A percentile compares a stretch with the other conserved stretches of the same genome.
These are phyloP conservation scores for Leucoraja ocellata DNA, from an alignment of 2,797 vertebrate genomes.

Conservation along the genomic window DNA sequence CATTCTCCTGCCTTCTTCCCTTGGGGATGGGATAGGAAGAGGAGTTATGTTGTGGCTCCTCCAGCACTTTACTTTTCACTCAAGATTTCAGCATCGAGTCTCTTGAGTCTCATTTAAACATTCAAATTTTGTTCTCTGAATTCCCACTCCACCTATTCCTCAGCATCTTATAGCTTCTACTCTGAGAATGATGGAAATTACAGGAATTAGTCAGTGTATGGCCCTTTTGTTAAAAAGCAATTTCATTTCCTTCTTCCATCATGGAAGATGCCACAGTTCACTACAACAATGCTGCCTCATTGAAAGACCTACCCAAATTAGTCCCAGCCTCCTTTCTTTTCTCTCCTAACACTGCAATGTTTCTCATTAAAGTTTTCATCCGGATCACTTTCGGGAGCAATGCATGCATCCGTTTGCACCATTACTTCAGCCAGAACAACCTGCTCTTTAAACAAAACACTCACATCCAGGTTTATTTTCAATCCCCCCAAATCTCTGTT, in stretches of 20 bases:
- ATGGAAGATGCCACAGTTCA: background rate
- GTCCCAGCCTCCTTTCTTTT: background rate
- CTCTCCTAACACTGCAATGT: background rate
- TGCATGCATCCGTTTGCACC: background rate
- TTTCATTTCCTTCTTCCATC: background rate
- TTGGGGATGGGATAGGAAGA: too few relatives aligned
- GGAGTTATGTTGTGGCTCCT: too few relatives aligned
- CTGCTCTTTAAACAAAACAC: too few relatives aligned
- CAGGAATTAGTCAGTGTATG: too few relatives aligned
- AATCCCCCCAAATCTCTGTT: background rate
- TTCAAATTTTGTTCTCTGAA: too few relatives aligned
- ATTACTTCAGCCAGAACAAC: too few relatives aligned
- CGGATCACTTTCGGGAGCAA: background rate
- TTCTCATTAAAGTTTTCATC: background rate
- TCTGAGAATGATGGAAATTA: background rate
- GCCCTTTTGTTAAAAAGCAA: background rate
- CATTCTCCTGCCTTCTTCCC: background rate
- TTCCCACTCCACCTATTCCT: too few relatives aligned
- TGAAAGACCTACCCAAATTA: background rate
- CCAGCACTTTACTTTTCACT: too few relatives aligned
- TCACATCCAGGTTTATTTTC: background rate
- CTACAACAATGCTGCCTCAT: background rate
- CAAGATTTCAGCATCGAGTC: too few relatives aligned
- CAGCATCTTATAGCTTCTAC: background rate
- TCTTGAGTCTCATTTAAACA: too few relatives aligned